These are phyloP conservation scores for Caenorhabditis virilis DNA, from an alignment of 2,888 invertebrate species.

Conservation along the genomic window DNA sequence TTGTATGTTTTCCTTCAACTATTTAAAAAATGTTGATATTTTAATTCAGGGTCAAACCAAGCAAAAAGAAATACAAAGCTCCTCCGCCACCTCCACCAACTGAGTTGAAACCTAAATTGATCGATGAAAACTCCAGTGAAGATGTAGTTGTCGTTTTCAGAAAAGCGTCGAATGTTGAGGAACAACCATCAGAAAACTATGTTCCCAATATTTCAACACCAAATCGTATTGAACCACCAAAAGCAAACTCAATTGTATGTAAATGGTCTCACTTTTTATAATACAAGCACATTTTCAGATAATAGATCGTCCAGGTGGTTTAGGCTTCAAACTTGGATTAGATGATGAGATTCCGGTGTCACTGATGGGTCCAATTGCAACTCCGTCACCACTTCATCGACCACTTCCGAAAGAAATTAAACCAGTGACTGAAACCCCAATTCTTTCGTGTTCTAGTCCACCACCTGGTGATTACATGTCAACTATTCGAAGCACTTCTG, in stretches of 20 bases:
- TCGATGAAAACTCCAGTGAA: not conserved
- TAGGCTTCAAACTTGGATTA: constrained; percentile 15
- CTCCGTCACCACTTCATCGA: constrained; percentile 15
- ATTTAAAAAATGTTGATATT: not conserved
- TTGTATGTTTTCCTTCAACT: not conserved
- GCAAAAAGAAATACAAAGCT: constrained; percentile 20
- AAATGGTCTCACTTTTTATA: too few species aligned
- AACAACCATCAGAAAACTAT: too few species aligned
- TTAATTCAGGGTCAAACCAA: constrained; percentile 10
- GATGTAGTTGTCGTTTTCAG: not conserved
- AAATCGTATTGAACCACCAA: constrained; percentile 17
- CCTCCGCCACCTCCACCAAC: constrained; percentile 15
- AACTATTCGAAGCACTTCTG: constrained; percentile 28
- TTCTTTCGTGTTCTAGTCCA: constrained; percentile 14
- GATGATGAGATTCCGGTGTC: constrained; percentile 24
- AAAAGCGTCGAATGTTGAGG: not conserved
- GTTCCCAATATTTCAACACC: constrained; percentile 12
- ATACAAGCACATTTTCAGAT: not conserved
- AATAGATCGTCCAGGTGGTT: constrained; percentile 20
- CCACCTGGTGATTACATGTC: constrained; percentile 25
- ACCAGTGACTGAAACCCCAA: constrained; percentile 19
- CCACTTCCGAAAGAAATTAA: constrained; percentile 6
- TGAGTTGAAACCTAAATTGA: not conserved
- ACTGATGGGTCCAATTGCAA: too few species aligned
- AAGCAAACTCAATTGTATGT: constrained; percentile 22